These are phyloP conservation scores for Sylvia borin DNA, from an alignment of 2,797 vertebrate genomes.

Conservation along the genomic window DNA sequence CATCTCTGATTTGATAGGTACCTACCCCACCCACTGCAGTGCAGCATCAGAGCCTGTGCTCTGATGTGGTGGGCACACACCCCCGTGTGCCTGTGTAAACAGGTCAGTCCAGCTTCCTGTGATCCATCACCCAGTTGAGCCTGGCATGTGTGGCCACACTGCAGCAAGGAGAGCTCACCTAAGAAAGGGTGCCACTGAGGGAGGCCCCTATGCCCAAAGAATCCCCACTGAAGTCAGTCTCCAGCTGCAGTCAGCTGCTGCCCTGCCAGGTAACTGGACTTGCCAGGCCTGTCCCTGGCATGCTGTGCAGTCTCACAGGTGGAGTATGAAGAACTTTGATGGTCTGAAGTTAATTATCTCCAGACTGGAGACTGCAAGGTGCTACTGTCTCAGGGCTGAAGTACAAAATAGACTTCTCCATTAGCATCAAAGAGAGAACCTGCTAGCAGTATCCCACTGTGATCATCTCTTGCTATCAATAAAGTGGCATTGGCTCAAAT, in stretches of 20 bases:
- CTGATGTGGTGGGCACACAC: too few species aligned
- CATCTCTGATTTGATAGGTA: neutral
- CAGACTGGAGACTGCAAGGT: neutral
- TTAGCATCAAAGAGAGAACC: neutral
- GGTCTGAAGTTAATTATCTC: neutral
- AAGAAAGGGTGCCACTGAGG: neutral
- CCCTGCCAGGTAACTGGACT: neutral
- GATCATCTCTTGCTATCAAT: neutral
- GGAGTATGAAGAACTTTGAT: neutral
- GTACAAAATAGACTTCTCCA: neutral
- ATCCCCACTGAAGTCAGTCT: neutral
- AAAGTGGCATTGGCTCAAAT: neutral
- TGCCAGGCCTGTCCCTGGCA: neutral
- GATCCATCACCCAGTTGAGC: neutral
- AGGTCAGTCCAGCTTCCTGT: rapidly evolving
- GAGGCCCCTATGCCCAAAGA: neutral
- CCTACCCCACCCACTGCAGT: neutral
- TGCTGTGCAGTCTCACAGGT: neutral
- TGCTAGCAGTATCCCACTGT: neutral
- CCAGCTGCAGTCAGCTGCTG: neutral
- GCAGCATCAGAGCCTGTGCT: neutral
- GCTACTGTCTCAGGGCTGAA: neutral
- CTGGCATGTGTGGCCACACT: neutral
- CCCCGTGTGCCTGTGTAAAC: rapidly evolving
- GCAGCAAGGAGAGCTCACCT: neutral